A percentile compares a stretch with the other conserved stretches of the same genome.
phyloP scores from a whole-genome alignment of 2,888 invertebrate species.

The Caradrina kadenii region DNA sequence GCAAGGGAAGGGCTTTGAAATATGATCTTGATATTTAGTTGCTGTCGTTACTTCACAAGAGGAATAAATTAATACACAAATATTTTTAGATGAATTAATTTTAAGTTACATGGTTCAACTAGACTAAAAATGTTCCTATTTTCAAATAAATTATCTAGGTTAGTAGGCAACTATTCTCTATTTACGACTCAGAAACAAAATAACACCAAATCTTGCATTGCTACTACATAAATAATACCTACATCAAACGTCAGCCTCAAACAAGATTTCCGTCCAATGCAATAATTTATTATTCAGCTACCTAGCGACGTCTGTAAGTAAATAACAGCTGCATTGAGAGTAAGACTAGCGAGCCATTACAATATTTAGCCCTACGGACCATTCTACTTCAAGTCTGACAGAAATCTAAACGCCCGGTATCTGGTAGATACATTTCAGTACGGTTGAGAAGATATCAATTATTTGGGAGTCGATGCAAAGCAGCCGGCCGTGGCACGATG shows the following conservation, averaged over 20 bases:
- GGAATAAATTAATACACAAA: background rate
- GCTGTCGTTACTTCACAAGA: background rate
- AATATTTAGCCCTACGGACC: slow-evolving; percentile 51
- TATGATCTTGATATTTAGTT: background rate
- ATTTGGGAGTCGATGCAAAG: slow-evolving; percentile 71
- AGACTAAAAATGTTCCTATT: background rate
- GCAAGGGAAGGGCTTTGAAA: background rate
- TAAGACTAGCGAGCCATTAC: slow-evolving; percentile 39
- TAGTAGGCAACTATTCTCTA: background rate
- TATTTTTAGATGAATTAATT: background rate
- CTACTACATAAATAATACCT: slow-evolving; percentile 22
- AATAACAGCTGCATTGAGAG: slow-evolving; percentile 42
- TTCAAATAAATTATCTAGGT: background rate
- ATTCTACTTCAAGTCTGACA: slow-evolving; percentile 49
- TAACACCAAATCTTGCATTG: slow-evolving; percentile 9
- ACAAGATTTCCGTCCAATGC: slow-evolving; percentile 27
- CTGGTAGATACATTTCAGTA: slow-evolving; percentile 66
- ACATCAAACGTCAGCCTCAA: slow-evolving; percentile 33
- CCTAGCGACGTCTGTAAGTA: slow-evolving; percentile 20
- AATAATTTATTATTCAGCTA: slow-evolving; percentile 41
- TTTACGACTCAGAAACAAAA: slow-evolving; percentile 14
- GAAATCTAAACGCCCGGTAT: slow-evolving; percentile 51
- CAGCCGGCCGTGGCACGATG: slow-evolving; percentile 62
- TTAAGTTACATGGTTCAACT: background rate
- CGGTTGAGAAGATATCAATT: slow-evolving; percentile 76